Evolutionary conservation across 2,797 vertebrate genomes (phyloP), one percentile per base, ranked within the genome.

Genomic region (Sphenodon punctatus): DNA sequence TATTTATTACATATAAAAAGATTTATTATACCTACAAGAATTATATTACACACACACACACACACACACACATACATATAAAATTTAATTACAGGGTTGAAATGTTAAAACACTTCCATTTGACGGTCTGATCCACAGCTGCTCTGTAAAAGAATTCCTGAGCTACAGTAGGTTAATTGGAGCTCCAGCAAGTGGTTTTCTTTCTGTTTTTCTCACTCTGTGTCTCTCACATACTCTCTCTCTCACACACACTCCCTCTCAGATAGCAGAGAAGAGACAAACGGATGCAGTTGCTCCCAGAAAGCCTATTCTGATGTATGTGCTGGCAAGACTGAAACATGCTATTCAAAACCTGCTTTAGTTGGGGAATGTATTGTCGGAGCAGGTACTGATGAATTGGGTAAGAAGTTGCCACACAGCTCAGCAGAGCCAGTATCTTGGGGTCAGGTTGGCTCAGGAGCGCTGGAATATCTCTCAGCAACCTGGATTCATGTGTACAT

Each of bases 181-280:
- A 82, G 64, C 86, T 83, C 58, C 67, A 78, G 78, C 59, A 89
- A 88, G 10, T 65, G 78, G 49, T 85, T 92, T 90, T 87, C 74
- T 5, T 61, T 36, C 36, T 5, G 25, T 4, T 17, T 17, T 15
- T 16, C 22, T 16, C 63, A 14, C 58, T 42, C 43, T 19, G 25
- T 70, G n/a, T 72, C 27, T 84, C 79, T 80, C 74, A 67, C 48
- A 70, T 64, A 49, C 74, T 15, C 34, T 11, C 27, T 22, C 25
- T 9, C 7, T 27, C 51, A 15, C 27, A 48, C 49, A 45, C 27
- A 25, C 61, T 61, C 75, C 64, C 76, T 74, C 73, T 27, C 67
- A 80, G 86, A 66, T 82, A 84, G 75, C 68, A 78, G 2, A 4
- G 68, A 77, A 82, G 46, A 91, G 82, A 82, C 84, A 93, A 88